phyloP scores from a whole-genome alignment of 2,797 vertebrate genomes.

The Labroides dimidiatus region DNA sequence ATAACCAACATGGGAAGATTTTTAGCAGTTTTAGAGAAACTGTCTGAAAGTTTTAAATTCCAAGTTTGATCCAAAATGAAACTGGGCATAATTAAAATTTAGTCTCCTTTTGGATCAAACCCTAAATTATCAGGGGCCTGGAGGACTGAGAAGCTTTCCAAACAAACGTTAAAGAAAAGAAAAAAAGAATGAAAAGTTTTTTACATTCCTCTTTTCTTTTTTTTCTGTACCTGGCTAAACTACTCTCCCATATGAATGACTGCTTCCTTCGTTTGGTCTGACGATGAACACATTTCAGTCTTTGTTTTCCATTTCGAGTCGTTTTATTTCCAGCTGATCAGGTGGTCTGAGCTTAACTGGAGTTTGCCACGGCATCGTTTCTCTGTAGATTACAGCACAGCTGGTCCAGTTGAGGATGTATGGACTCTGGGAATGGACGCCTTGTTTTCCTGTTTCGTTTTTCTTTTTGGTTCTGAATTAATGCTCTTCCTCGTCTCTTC shows the following conservation, averaged over 20 bases:
- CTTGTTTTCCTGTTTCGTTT: constrained; percentile 32
- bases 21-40: background rate
- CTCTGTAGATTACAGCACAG: constrained; percentile 5
- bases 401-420: constrained; percentile 27
- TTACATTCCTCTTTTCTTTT: background rate
- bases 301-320: constrained; percentile 24
- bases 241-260: background rate
- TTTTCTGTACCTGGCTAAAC: background rate
- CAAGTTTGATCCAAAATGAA: no score
- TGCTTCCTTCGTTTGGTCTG: constrained; percentile 30
- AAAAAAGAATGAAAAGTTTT: no score
- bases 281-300: constrained; percentile 40
- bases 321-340: constrained; percentile 37
- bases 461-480: constrained; percentile 3
- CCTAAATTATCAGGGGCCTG: no score
- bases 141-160: no score
- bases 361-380: constrained; percentile 22
- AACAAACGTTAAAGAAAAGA: no score
- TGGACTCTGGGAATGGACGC: constrained; percentile 30
- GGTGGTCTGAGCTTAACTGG: constrained; percentile 57
- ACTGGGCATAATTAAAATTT: no score
- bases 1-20: no score
- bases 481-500: constrained; percentile 11
- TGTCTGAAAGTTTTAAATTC: no score
- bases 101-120: no score